Conservation (phyloP, 2,113 vertebrate species). For the Athene noctua region DNA sequence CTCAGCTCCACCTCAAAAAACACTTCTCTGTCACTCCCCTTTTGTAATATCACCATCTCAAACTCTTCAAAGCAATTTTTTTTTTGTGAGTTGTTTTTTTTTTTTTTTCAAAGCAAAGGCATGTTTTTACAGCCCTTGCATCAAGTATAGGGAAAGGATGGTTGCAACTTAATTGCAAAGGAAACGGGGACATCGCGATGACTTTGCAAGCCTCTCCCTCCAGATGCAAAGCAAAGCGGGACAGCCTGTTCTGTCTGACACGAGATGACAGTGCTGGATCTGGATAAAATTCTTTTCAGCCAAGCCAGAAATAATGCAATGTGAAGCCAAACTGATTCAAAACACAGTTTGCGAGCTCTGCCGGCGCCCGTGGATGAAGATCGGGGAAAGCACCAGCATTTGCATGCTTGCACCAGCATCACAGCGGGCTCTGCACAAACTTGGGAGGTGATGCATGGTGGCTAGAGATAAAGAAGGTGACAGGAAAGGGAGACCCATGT, state of each 20-base stretch:
- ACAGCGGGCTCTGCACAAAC: neutral
- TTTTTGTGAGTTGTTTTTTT: neutral
- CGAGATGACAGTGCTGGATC: neutral
- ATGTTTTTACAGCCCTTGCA: fast-evolving
- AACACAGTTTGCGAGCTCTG: neutral
- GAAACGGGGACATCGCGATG: fast-evolving
- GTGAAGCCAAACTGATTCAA: neutral
- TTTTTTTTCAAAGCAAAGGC: neutral
- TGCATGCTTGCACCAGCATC: neutral
- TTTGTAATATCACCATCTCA: neutral
- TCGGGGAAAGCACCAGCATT: neutral
- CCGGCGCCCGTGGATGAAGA: neutral
- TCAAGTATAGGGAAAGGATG: neutral
- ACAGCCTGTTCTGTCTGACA: neutral
- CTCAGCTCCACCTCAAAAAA: neutral
- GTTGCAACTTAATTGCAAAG: neutral
- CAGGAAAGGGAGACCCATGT: neutral
- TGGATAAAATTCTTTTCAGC: neutral
- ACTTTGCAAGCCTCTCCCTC: neutral
- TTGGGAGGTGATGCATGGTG: neutral
- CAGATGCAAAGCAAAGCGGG: neutral
- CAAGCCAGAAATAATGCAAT: neutral
- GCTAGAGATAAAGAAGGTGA: neutral
- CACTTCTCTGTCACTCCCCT: neutral
- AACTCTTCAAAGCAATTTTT: neutral